phyloP scores from a whole-genome alignment of 2,113 vertebrate genomes.

The Heliornis fulica region DNA sequence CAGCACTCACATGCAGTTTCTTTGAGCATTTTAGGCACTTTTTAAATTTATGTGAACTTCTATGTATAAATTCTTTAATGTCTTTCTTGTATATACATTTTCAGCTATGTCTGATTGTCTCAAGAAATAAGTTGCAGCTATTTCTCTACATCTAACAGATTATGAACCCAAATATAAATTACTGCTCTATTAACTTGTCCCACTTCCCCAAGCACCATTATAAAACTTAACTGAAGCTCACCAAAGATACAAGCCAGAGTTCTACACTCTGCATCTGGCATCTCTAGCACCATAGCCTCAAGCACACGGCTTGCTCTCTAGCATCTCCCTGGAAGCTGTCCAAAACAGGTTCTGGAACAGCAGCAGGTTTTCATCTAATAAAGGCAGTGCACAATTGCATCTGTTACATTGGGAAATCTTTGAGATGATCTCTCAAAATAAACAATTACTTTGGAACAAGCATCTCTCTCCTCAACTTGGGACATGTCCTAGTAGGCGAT shows the following conservation, averaged over 20 bases:
- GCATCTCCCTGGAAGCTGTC: too few relatives aligned
- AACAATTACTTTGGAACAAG: neutral
- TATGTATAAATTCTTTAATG: neutral
- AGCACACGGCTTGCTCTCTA: neutral
- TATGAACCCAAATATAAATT: neutral
- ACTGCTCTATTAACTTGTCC: neutral
- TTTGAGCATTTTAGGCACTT: neutral
- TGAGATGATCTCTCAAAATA: neutral
- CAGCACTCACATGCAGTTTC: neutral
- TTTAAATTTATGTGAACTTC: neutral
- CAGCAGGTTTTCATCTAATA: neutral
- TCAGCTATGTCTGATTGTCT: neutral
- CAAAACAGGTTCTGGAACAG: neutral
- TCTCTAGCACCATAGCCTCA: neutral
- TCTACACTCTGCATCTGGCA: neutral
- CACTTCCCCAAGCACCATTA: neutral
- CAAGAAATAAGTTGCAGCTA: neutral
- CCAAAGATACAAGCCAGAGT: neutral
- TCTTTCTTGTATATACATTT: neutral
- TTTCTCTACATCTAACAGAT: neutral
- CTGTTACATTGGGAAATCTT: neutral
- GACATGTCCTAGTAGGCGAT: rapidly evolving
- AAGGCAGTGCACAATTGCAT: neutral
- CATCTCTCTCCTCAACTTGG: neutral
- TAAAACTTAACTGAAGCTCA: neutral